phyloP scores from a whole-genome alignment of 2,797 vertebrate genomes.

The Corythornis leucogaster region DNA sequence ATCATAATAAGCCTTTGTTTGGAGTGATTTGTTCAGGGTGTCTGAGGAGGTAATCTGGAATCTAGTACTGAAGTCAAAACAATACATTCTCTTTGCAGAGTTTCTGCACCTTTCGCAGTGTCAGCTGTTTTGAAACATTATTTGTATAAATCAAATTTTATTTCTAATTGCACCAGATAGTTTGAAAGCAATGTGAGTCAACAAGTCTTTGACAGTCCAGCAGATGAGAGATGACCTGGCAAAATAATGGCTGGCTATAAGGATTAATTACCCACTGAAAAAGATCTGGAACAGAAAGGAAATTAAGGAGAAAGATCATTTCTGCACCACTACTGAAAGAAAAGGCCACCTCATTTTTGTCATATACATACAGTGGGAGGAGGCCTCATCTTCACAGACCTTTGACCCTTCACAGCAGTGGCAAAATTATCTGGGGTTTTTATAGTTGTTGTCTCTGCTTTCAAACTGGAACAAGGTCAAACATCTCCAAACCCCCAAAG shows the following conservation, averaged over 20 bases:
- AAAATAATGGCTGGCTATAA: background rate
- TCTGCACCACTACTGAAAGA: constrained; percentile 3
- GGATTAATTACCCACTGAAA: constrained; percentile 8
- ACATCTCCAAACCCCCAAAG: background rate
- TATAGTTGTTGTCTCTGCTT: background rate
- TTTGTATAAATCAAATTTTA: background rate
- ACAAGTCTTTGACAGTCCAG: background rate
- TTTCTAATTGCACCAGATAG: background rate
- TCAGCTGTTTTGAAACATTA: background rate
- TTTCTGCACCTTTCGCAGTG: background rate
- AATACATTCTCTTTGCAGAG: background rate
- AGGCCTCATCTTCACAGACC: background rate
- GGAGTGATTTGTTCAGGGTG: background rate
- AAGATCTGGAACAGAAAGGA: background rate
- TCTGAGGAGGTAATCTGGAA: constrained; percentile 1
- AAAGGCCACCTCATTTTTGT: background rate
- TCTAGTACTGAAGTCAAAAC: background rate
- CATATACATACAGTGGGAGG: background rate
- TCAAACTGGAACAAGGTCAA: background rate
- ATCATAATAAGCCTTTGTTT: background rate
- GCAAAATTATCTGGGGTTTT: background rate
- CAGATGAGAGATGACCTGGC: background rate
- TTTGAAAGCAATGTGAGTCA: background rate
- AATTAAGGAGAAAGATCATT: background rate
- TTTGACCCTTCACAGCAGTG: background rate